These are phyloP conservation scores for Zapus hudsonius DNA, from an alignment of 2,113 vertebrate genomes.

Conservation along the genomic window DNA sequence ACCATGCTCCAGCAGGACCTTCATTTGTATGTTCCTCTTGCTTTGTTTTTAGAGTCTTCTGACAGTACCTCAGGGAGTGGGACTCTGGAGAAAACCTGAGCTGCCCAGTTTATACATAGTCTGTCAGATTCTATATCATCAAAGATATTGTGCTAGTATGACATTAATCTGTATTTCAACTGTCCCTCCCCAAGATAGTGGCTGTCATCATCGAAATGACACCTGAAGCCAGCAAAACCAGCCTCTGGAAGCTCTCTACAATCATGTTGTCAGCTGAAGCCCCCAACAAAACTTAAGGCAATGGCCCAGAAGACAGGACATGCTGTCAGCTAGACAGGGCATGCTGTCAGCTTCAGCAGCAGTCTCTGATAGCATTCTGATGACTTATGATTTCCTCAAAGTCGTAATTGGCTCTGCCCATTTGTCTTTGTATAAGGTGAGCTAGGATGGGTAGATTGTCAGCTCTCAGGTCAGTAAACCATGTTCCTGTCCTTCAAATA, in stretches of 20 bases:
- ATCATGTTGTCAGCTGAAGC: slow-evolving; percentile 37
- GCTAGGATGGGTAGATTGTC: neutral
- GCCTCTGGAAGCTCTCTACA: slow-evolving; percentile 29
- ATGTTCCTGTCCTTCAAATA: neutral
- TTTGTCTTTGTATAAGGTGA: accelerated
- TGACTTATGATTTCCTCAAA: slow-evolving; percentile 3
- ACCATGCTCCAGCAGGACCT: neutral
- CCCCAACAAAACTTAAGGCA: neutral
- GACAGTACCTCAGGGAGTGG: neutral
- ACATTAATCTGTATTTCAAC: slow-evolving; percentile 66
- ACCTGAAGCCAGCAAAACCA: slow-evolving; percentile 39
- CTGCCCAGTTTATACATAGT: neutral
- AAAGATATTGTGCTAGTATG: slow-evolving; percentile 55
- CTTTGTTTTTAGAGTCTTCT: slow-evolving; percentile 6
- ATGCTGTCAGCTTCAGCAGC: slow-evolving; percentile 48
- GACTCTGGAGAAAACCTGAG: neutral
- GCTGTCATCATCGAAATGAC: slow-evolving; percentile 55
- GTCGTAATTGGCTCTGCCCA: neutral
- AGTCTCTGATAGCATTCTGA: neutral
- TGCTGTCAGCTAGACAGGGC: slow-evolving; percentile 5
- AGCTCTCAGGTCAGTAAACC: neutral
- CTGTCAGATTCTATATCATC: slow-evolving; percentile 27
- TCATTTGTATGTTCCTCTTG: neutral
- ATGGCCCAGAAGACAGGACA: slow-evolving; percentile 18
- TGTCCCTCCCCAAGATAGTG: slow-evolving; percentile 17